Conservation (phyloP, 1,140 invertebrate species). For the Aphelenchoides fujianensis region DNA sequence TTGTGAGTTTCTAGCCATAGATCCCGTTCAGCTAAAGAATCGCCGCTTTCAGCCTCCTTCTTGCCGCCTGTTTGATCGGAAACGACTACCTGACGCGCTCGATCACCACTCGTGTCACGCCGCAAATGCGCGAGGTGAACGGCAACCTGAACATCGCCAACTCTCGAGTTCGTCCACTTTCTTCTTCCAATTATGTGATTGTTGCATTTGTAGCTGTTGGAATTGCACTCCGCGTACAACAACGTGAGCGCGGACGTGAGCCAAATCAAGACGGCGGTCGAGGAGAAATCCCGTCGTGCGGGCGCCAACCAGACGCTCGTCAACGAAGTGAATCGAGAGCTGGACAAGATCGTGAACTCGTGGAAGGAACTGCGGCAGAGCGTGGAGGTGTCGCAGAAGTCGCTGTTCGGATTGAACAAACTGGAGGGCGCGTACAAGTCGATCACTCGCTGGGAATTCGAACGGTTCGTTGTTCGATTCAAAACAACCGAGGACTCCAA, state of each 20-base stretch:
- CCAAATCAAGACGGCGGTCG: slow-evolving; percentile 2
- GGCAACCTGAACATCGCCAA: slow-evolving; percentile 19
- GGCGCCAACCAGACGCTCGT: slow-evolving; percentile 17
- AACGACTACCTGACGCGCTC: slow-evolving; percentile 26
- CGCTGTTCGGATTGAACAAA: slow-evolving; percentile 11
- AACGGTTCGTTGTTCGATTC: slow-evolving; percentile 5
- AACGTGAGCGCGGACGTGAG: slow-evolving; percentile 11
- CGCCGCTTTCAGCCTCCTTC: slow-evolving; percentile 11
- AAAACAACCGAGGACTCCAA: not conserved
- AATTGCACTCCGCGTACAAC: slow-evolving; percentile 14
- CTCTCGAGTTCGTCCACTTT: no score
- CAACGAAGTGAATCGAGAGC: slow-evolving; percentile 12
- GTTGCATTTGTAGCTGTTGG: slow-evolving; percentile 19
- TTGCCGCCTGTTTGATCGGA: slow-evolving; percentile 23
- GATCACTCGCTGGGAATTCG: slow-evolving; percentile 26
- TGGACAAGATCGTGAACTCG: slow-evolving; percentile 5
- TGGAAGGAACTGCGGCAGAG: slow-evolving; percentile 21
- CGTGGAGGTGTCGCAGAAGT: slow-evolving; percentile 8
- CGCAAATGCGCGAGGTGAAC: slow-evolving; percentile 24
- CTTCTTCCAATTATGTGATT: no score
- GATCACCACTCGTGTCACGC: slow-evolving; percentile 5
- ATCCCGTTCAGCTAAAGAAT: not conserved
- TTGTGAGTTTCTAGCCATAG: slow-evolving; percentile 25
- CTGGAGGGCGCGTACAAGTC: slow-evolving; percentile 18
- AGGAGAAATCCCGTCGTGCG: not conserved